These are phyloP conservation scores for Tenthredo livida DNA, from an alignment of 2,888 invertebrate genomes.

Conservation along the genomic window DNA sequence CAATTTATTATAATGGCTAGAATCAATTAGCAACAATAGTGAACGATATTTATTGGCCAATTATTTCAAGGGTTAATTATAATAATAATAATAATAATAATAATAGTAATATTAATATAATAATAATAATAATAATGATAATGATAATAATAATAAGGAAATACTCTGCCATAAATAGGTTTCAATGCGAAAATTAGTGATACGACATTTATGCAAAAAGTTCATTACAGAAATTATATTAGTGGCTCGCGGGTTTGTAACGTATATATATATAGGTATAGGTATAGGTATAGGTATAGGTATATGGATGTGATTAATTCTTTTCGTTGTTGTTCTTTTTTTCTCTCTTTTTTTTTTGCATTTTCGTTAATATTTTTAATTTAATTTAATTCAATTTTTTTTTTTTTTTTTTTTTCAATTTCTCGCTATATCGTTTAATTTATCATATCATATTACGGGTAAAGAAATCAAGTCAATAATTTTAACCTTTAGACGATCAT, in stretches of 20 bases:
- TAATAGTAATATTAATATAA: neutral
- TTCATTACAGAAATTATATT: neutral
- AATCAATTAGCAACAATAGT: neutral
- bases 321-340: neutral
- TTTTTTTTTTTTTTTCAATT: neutral
- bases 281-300: neutral
- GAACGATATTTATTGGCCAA: neutral
- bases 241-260: neutral
- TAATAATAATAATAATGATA: neutral
- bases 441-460: conserved; percentile 39
- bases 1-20: neutral
- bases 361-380: no score
- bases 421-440: neutral
- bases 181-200: conserved; percentile 5
- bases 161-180: conserved; percentile 30
- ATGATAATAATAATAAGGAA: neutral
- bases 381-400: no score
- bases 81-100: neutral
- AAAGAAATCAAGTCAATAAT: conserved; percentile 51
- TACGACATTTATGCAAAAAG: neutral
- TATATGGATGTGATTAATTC: neutral
- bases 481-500: conserved; percentile 16
- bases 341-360: neutral
- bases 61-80: neutral
- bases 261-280: neutral